These are phyloP conservation scores for Oscheius sp. DNA, from an alignment of 1,140 invertebrate species.

Conservation along the genomic window DNA sequence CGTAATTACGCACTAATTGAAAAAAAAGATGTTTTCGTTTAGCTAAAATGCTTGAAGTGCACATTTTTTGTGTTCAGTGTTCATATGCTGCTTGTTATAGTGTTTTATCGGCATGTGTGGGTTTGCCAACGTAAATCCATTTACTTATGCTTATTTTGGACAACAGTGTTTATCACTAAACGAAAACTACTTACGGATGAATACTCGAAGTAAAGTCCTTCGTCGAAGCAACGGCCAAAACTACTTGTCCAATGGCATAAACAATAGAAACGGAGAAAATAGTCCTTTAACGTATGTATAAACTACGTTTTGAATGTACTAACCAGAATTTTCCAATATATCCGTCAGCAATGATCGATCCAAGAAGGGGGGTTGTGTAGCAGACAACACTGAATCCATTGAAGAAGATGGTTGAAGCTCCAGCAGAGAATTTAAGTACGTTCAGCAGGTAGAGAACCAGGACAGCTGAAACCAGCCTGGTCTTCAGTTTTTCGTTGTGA, in stretches of 20 bases:
- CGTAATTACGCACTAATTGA: no score
- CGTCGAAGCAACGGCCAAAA: conserved; percentile 73
- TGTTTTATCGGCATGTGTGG: no score
- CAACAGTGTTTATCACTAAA: no score
- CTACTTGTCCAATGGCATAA: conserved; percentile 79
- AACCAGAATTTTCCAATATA: conserved; percentile 78
- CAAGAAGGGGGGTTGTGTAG: conserved; percentile 81
- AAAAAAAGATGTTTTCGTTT: no score
- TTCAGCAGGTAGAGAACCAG: conserved; percentile 75
- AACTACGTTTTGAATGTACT: no score
- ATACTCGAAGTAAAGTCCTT: conserved; percentile 65
- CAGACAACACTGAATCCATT: conserved; percentile 75
- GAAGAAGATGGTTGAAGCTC: conserved; percentile 54
- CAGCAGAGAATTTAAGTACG: conserved; percentile 65
- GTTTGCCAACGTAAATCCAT: no score
- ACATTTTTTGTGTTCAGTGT: no score
- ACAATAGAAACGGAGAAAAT: conserved; percentile 66
- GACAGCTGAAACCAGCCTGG: conserved; percentile 77
- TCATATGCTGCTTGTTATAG: no score
- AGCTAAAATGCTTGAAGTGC: no score
- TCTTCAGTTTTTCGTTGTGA: no score
- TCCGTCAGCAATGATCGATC: conserved; percentile 83
- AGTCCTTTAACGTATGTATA: conserved; percentile 63
- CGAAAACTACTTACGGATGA: conserved; percentile 68
- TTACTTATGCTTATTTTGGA: no score